Evolutionary conservation across 2,113 vertebrate genomes (phyloP).

Genomic region (Xiphophorus hellerii): DNA sequence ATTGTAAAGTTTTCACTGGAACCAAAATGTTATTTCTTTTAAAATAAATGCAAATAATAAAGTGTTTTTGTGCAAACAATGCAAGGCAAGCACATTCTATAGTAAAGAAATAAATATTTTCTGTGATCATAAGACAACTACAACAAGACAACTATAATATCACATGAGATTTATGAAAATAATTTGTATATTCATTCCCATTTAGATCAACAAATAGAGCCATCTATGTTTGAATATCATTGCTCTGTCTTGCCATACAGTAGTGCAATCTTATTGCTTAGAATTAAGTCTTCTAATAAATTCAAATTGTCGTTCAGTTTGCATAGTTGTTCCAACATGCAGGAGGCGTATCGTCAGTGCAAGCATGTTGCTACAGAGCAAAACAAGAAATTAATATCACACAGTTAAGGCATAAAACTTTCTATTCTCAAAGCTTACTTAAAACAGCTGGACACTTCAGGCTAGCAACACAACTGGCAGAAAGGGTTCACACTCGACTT

Average conservation of each 20-base stretch:
- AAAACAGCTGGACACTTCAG: slow-evolving; percentile 7
- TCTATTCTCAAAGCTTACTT: background rate
- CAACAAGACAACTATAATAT: slow-evolving; percentile 12
- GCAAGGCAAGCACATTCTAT: slow-evolving; percentile 20
- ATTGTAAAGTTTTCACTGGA: background rate
- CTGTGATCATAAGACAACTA: too few species aligned
- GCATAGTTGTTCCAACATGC: slow-evolving; percentile 65
- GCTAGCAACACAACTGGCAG: slow-evolving; percentile 82
- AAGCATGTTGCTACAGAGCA: slow-evolving; percentile 18
- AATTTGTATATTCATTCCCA: slow-evolving; percentile 15
- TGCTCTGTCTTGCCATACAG: slow-evolving; percentile 36
- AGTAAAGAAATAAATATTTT: slow-evolving; percentile 15
- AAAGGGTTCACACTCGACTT: slow-evolving; percentile 87
- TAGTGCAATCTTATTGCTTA: slow-evolving; percentile 37
- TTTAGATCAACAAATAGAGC: slow-evolving; percentile 40
- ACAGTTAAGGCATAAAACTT: slow-evolving; percentile 10
- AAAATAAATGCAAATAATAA: slow-evolving; percentile 8
- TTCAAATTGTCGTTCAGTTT: slow-evolving; percentile 32
- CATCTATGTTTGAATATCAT: slow-evolving; percentile 45
- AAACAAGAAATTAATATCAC: background rate
- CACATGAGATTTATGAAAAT: slow-evolving; percentile 30
- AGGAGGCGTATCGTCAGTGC: slow-evolving; percentile 46
- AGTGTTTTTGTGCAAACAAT: slow-evolving; percentile 44
- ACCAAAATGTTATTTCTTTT: slow-evolving; percentile 27
- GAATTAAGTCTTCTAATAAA: slow-evolving; percentile 8